Evolutionary conservation across 2,888 invertebrate species (phyloP), one percentile per base, ranked within the genome.

Genomic region (Dryadula phaetusa): DNA sequence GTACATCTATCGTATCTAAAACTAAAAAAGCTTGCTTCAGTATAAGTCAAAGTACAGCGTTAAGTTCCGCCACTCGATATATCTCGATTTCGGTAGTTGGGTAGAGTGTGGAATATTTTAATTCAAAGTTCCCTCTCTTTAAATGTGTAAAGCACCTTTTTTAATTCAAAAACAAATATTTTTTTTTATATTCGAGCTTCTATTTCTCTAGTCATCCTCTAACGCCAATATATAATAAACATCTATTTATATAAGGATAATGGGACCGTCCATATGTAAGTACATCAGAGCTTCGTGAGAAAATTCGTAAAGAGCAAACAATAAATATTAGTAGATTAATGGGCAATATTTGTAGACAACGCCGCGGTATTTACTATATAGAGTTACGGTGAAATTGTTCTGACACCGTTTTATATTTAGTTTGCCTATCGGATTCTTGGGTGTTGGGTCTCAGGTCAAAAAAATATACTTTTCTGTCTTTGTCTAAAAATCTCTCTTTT

Each of bases 251-350:
- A 54, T 42, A 40, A 56, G 54, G 44, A 18, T 10, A 22, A 37
- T 32, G 40, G 12, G 34, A 32, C 10, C 42, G 61, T 56, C 22
- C 25, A 7, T 49, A 28, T 40, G 20, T 40, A 28, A 6, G 18
- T n/a, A 14, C 37, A 44, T 40, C 40, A n/a, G 42, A 60, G 56
- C 46, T 56, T 46, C 60, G 70, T 67, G 70, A 67, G 70, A 65
- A 61, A 62, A 70, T 47, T 64, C 16, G 64, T 70, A 64, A 37
- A 62, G 47, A 70, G 40, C 53, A 62, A 70, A 70, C 25, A 64
- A 25, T 54, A 70, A 64, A 69, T 69, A 66, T 66, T 69, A 62
- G 62, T 69, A 54, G 52, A 71, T 71, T 66, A 71, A 70, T 67
- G 64, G 53, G 20, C 42, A 37, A 58, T 63, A 32, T 68, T 70